Conservation (phyloP, 92 coral and sea anemone genomes). For the Ricordea florida region DNA sequence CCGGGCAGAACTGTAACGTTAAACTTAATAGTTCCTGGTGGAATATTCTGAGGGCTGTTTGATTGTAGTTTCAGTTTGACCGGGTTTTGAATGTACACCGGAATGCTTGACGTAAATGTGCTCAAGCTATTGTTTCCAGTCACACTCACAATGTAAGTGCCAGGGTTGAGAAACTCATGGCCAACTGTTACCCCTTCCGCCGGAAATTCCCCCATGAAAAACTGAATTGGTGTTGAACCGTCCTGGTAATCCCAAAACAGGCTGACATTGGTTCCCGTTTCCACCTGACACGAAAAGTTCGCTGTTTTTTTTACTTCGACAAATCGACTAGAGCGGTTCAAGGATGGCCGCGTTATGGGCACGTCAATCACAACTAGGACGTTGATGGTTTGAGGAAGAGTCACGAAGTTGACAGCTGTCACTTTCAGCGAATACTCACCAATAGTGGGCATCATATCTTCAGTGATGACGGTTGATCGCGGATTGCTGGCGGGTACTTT, state of each 20-base stretch:
- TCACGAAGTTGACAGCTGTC: conserved; percentile 81
- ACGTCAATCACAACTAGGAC: conserved; percentile 64
- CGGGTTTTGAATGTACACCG: conserved; percentile 61
- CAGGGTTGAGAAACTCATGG: conserved; percentile 35
- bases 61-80: conserved; percentile 44
- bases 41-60: conserved; percentile 77
- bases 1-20: conserved; percentile 42
- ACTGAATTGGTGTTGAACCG: conserved; percentile 24
- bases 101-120: conserved; percentile 14
- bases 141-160: conserved; percentile 30
- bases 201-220: conserved; percentile 63
- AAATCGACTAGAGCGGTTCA: conserved; percentile 20
- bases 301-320: conserved; percentile 50
- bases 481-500: background rate
- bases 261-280: conserved; percentile 84
- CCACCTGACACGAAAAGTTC: conserved; percentile 40
- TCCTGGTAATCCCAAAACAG: conserved; percentile 67
- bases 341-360: conserved; percentile 45
- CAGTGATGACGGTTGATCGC: conserved; percentile 18
- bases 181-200: conserved; percentile 33
- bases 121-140: conserved; percentile 79
- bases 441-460: conserved; percentile 24
- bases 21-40: conserved; percentile 70
- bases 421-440: conserved; percentile 68
- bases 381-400: conserved; percentile 41